phyloP scores from a whole-genome alignment of 2,113 vertebrate species.

The Centropus unirufus region DNA sequence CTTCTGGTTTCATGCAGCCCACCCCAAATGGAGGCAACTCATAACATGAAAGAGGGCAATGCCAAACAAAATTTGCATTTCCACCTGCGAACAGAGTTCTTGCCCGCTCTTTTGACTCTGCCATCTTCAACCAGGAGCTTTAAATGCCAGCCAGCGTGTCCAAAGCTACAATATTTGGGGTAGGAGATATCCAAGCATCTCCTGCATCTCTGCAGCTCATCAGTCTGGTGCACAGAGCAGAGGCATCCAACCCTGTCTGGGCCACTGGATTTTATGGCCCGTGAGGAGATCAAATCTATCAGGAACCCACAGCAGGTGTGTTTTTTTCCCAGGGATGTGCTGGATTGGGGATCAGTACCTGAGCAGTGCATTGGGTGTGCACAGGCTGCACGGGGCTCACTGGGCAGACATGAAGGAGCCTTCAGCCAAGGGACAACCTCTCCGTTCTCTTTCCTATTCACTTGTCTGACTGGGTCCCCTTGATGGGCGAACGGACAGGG shows the following conservation, averaged over 20 bases:
- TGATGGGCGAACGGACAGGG: fast-evolving
- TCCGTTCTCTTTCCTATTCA: fast-evolving
- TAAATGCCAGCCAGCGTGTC: neutral
- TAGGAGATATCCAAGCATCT: neutral
- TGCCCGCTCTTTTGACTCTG: neutral
- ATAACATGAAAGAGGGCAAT: neutral
- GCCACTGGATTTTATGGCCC: neutral
- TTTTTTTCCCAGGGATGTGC: neutral
- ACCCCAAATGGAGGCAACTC: neutral
- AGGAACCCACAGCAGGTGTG: neutral
- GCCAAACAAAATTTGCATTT: neutral
- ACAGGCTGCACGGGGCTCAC: neutral
- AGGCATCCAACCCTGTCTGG: fast-evolving
- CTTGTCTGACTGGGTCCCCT: fast-evolving
- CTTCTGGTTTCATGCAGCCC: neutral
- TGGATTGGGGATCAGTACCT: neutral
- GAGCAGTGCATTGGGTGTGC: neutral
- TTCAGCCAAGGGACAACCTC: neutral
- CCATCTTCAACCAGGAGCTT: neutral
- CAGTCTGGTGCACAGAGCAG: fast-evolving
- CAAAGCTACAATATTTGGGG: neutral
- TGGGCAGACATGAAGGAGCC: neutral
- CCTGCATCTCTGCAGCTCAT: neutral
- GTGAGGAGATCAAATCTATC: neutral
- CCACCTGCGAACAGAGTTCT: neutral